Base-by-base conservation (phyloP, 2,113 vertebrate species). In the Tricholaema leucomelas region DNA sequence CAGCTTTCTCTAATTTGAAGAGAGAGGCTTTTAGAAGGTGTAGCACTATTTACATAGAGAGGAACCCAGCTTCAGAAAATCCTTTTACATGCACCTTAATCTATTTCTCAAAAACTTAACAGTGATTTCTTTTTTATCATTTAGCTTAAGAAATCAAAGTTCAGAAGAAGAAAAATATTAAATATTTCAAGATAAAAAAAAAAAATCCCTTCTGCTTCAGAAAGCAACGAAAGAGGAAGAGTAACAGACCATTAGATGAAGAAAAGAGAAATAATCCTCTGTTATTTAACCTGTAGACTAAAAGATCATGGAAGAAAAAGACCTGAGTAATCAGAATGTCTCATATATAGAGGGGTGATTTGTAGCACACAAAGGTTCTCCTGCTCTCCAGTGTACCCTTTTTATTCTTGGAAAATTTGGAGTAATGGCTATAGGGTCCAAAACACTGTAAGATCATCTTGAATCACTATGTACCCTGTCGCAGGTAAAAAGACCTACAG, bases 81-180 rank as follows among this genome's bases (percentile, higher is more conserved):
- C 50, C 10, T 93, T 88, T 88, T 74, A 74, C 44, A 56, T 24
- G 11, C 8, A 70, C 23, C 52, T 86, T 65, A 66, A 64, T 33
- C 64, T 36, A 28, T 60, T 92, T 76, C 86, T 81, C 40, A 89
- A 88, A 46, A 69, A 56, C 4, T 59, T 78, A 14, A 10, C 11
- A 90, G 33, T 58, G 65, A 35, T 88, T 90, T 90, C 89, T 91
- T 93, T 40, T 91, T 84, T 66, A 73, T 73, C 30, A 79, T 85
- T 87, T 75, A 87, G 81, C 13, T 5, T 3, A 7, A 66, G 31
- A 91, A 86, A 63, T 46, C 15, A 81, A 93, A 90, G 16, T 55
- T 79, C 30, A 24, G 46, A 80, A 73, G 21, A 90, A 84, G 19
- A 54, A 88, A 95, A 86, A 58, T 25, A 87, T 93, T 67, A 95